phyloP scores from a whole-genome alignment of 1,140 invertebrate species.

The Samia ricini region DNA sequence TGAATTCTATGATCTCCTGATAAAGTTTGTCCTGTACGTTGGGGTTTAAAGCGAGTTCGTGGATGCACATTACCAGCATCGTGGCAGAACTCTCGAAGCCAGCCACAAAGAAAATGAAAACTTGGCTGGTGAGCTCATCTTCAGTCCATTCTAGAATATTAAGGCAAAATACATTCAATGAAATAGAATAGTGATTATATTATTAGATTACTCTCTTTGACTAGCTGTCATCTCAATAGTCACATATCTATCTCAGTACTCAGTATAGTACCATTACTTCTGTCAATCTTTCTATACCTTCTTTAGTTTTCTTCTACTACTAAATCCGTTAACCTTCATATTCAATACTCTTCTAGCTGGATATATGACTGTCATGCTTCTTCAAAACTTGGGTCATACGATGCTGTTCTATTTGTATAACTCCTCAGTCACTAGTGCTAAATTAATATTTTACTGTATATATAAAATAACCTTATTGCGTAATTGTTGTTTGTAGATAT shows the following conservation, averaged over 20 bases:
- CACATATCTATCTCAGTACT: background rate
- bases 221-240: background rate
- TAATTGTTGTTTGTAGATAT: no score
- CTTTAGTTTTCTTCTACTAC: no score
- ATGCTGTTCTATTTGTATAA: no score
- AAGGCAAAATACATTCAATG: background rate
- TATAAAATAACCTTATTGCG: no score
- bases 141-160: conserved; percentile 44
- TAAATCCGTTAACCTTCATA: no score
- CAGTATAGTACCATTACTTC: no score
- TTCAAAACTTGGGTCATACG: no score
- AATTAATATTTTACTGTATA: no score
- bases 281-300: no score
- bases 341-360: no score
- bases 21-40: conserved; percentile 78
- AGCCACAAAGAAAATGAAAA: conserved; percentile 75
- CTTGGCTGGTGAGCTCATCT: conserved; percentile 68
- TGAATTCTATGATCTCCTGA: conserved; percentile 75
- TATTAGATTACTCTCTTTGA: background rate
- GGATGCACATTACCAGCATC: conserved; percentile 50
- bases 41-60: conserved; percentile 78
- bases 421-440: no score
- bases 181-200: background rate
- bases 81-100: conserved; percentile 74
- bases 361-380: no score